Evolutionary conservation across 1,140 invertebrate genomes (phyloP), one percentile per base, ranked within the genome.

Genomic region (Drosophila sturtevanti): DNA sequence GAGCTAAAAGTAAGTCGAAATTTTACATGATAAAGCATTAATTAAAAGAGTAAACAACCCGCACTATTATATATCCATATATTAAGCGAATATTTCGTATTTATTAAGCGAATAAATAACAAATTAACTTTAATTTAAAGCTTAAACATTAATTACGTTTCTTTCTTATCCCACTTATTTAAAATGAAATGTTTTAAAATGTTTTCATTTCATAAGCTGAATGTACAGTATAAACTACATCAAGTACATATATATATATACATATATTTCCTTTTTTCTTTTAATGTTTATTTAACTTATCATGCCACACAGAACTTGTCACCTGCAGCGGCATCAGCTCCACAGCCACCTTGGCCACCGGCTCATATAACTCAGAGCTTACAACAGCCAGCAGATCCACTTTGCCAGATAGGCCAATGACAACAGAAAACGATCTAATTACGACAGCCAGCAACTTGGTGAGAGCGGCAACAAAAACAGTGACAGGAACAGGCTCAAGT

Each of bases 341-440:
- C 48, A 31, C 27, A 31, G 27, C 5, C 27, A 41, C 38, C 44
- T 38, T 12, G 24, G 27, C 12, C 52, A 37, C 18, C 27, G 63
- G 11, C 55, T 34, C 16, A 27, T 11, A 16, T 51, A 44, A 35
- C 52, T 10, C 74, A 56, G 54, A 68, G 79, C 68, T 79, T 65
- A 76, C 72, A 66, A 68, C 75, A 52, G 55, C 63, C 75, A 77
- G 75, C 62, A 87, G 84, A 86, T 86, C 82, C 82, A 86, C 82
- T 87, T 72, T 76, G 66, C 68, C 75, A 82, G 82, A 86, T 86
- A 86, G 79, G 63, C 75, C 79, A 87, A 79, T 89, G 84, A 89
- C 84, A 89, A 89, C 84, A 89, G 72, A 89, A 84, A 89, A 89
- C 79, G 84, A 89, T 89, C 84, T 89, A 89, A 89, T 89, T 89